Conservation (phyloP, 2,113 vertebrate species). For the Polypterus senegalus region DNA sequence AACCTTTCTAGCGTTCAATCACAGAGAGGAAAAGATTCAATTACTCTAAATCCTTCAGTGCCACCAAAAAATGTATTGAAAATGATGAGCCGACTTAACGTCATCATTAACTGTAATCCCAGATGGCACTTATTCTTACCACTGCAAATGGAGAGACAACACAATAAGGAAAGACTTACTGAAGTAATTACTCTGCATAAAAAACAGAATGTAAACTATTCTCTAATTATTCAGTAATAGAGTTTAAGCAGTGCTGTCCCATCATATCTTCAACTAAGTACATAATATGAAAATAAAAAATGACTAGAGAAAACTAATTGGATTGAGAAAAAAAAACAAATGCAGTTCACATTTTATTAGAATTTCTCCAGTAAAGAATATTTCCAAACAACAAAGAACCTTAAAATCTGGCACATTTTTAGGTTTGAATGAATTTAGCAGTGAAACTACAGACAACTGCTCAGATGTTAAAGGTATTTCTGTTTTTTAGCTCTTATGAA, state of each 20-base stretch:
- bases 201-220: slow-evolving; percentile 23
- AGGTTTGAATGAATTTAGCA: too few species aligned
- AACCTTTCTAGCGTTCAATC: slow-evolving; percentile 31
- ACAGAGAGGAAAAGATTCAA: slow-evolving; percentile 40
- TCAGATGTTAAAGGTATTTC: too few species aligned
- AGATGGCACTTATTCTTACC: slow-evolving; percentile 22
- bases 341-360: too few species aligned
- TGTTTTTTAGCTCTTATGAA: too few species aligned
- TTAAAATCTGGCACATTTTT: too few species aligned
- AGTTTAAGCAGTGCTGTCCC: slow-evolving; percentile 10
- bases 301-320: slow-evolving; percentile 1
- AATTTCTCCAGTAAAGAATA: too few species aligned
- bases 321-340: neutral
- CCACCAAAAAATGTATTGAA: slow-evolving; percentile 26
- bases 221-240: slow-evolving; percentile 39
- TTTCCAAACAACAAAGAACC: too few species aligned
- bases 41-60: slow-evolving; percentile 33
- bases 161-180: slow-evolving; percentile 24
- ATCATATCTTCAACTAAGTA: neutral
- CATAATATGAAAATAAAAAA: slow-evolving; percentile 5
- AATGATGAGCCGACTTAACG: slow-evolving; percentile 27
- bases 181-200: slow-evolving; percentile 24
- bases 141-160: slow-evolving; percentile 28
- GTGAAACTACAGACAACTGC: too few species aligned
- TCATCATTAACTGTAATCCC: slow-evolving; percentile 35